These are phyloP conservation scores for Tholera decimalis DNA, from an alignment of 2,888 invertebrate species.

Conservation along the genomic window DNA sequence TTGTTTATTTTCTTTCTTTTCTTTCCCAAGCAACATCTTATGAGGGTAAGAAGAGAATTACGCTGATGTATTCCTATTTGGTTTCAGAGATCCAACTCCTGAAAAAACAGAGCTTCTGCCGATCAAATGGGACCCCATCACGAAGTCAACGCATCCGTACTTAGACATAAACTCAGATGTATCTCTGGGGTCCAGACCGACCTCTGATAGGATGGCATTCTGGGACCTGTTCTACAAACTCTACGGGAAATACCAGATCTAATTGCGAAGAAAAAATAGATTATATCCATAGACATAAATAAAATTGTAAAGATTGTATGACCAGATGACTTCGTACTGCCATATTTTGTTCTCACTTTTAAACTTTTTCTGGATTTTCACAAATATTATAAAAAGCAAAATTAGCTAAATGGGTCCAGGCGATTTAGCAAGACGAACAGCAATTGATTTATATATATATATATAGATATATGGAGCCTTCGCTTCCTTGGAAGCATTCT, in stretches of 20 bases:
- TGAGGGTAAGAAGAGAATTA: not conserved
- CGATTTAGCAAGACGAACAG: too few species aligned
- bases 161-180: conserved; percentile 58
- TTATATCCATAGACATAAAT: too few species aligned
- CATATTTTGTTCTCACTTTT: not conserved
- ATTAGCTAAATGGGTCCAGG: too few species aligned
- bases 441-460: too few species aligned
- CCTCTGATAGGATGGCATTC: conserved; percentile 58
- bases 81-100: conserved; percentile 64
- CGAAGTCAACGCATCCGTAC: conserved; percentile 44
- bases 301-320: too few species aligned
- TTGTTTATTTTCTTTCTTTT: too few species aligned
- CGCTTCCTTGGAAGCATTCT: too few species aligned
- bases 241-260: conserved; percentile 49
- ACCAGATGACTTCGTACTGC: too few species aligned
- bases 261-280: not conserved
- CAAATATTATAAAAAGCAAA: too few species aligned
- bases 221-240: conserved; percentile 67
- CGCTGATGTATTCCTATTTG: not conserved
- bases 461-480: too few species aligned
- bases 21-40: not conserved
- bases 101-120: conserved; percentile 58
- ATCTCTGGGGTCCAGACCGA: conserved; percentile 27
- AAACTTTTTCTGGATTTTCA: too few species aligned
- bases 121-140: conserved; percentile 63